Evolutionary conservation across 2,888 invertebrate genomes (phyloP), one percentile per base, ranked within the genome.

Genomic region (Synanthedon vespiformis): DNA sequence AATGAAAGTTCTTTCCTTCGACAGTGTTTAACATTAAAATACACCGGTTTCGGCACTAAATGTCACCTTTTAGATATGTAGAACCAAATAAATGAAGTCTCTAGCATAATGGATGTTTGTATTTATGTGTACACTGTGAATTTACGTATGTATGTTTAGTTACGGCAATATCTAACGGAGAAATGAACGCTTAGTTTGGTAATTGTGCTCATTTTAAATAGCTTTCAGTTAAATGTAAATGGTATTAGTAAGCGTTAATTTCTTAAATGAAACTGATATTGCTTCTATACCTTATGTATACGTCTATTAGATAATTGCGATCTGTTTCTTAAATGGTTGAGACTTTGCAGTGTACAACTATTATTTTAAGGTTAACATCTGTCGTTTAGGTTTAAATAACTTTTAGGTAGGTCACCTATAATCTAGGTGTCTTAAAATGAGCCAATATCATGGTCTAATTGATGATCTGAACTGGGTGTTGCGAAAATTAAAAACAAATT

Each of bases 401-500:
- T 12, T 16, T 16, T 48, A 16, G 13, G 48, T n/a, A 22, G 22
- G 22, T 22, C 22, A 22, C 22, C 22, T 22, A 13, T 44, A 12
- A 8, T 13, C 14, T 44, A 44, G 44, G 44, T 44, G 48, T 48
- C 48, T 57, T 55, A 47, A 63, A 68, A 70, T 68, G 68, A 70
- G 66, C 61, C 61, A 62, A 65, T 44, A 12, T 13, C 27, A 41
- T 12, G 41, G 44, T 44, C 14, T 44, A 44, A 13, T 72, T 77
- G 77, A 69, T 86, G 86, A 84, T 86, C 77, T 87, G 86, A 86
- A 74, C 86, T 87, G 86, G 86, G 86, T 87, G 86, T 85, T 70
- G 77, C 75, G 65, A 72, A 75, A 69, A 63, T 54, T 55, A 51
- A 34, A 34, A 34, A 34, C 57, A 57, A 69, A 86, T 86, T 84